Conservation (phyloP, 1,140 invertebrate genomes). For the Polypedilum pembai region DNA sequence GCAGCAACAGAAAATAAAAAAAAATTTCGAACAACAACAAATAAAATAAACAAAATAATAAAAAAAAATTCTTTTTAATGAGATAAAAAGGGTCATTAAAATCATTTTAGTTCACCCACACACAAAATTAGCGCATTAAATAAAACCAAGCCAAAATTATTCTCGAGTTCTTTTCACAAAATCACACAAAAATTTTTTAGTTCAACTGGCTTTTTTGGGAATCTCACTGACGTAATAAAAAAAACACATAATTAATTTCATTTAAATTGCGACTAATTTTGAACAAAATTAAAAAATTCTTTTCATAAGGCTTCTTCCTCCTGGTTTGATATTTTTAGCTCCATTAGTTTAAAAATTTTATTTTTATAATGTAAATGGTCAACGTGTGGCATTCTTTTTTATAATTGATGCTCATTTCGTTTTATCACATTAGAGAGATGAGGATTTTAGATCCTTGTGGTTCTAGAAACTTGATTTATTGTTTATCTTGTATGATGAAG, state of each 20-base stretch:
- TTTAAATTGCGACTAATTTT: conserved; percentile 26
- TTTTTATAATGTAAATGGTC: no score
- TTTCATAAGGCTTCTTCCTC: no score
- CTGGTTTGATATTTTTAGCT: no score
- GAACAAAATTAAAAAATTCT: not conserved
- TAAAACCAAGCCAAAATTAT: not conserved
- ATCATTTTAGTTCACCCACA: conserved; percentile 1
- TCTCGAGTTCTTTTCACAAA: not conserved
- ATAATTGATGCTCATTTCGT: no score
- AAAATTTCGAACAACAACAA: not conserved
- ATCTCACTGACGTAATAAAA: not conserved
- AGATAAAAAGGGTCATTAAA: conserved; percentile 5
- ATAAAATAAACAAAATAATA: conserved; percentile 1
- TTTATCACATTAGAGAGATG: no score
- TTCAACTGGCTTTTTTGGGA: not conserved
- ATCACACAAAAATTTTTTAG: not conserved
- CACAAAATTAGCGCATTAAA: conserved; percentile 26
- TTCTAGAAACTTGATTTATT: no score
- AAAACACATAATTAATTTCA: conserved; percentile 24
- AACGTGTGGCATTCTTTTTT: no score
- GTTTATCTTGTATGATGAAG: no score
- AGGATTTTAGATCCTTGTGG: no score
- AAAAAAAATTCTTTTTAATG: not conserved
- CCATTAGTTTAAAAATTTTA: no score
- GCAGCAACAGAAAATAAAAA: no score